phyloP scores from a whole-genome alignment of 2,113 vertebrate species.

The Chaenogobius annularis region DNA sequence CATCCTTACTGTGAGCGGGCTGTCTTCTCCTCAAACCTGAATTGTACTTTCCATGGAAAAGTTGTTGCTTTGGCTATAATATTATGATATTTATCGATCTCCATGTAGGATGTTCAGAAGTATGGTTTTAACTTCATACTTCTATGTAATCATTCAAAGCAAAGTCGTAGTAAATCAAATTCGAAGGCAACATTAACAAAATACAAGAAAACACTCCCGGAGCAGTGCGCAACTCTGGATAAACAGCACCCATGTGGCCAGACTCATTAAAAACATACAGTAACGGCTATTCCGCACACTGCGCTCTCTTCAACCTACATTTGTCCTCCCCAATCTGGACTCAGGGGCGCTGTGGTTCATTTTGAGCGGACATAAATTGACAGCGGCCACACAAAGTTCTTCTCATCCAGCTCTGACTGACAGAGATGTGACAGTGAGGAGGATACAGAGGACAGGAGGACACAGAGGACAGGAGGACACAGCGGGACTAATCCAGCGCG shows the following conservation, averaged over 20 bases:
- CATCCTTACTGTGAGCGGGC: too few species aligned
- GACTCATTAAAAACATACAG: neutral
- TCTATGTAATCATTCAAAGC: too few species aligned
- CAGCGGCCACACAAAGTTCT: neutral
- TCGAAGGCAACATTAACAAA: too few species aligned
- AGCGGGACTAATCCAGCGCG: neutral
- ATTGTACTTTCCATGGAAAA: too few species aligned
- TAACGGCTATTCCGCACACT: neutral
- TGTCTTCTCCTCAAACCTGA: too few species aligned
- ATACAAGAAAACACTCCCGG: too few species aligned
- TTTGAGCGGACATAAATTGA: neutral
- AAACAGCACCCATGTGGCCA: neutral
- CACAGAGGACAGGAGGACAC: too few species aligned
- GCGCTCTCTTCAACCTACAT: neutral
- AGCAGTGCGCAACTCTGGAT: neutral
- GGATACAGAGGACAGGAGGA: neutral
- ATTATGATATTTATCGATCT: too few species aligned
- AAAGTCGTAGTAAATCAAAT: too few species aligned
- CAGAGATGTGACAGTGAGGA: slow-evolving; percentile 20
- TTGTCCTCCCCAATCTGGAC: neutral
- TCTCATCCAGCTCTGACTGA: neutral
- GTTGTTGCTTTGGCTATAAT: too few species aligned
- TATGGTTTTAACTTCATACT: too few species aligned
- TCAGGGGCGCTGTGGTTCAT: slow-evolving; percentile 2
- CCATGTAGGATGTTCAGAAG: too few species aligned